Evolutionary conservation across 2,797 vertebrate genomes (phyloP).

Genomic region (Onychomys torridus): DNA sequence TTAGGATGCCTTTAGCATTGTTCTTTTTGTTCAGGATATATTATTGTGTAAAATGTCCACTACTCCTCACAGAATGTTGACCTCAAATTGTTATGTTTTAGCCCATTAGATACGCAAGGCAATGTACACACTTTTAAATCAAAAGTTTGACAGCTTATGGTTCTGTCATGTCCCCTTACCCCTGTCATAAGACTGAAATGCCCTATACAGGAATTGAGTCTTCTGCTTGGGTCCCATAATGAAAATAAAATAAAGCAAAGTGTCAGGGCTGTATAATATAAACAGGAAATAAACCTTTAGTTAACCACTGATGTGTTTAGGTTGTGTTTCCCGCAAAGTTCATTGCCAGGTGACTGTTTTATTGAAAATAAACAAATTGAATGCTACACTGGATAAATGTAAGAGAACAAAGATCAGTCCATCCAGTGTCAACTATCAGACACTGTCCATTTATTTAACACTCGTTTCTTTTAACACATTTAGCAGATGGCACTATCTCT

Average conservation of each 20-base stretch:
- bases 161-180: not conserved
- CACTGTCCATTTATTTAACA: not conserved
- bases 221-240: not conserved
- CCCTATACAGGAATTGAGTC: not conserved
- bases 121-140: not conserved
- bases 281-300: not conserved
- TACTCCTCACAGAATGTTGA: not conserved
- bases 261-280: not conserved
- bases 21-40: not conserved
- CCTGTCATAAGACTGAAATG: not conserved
- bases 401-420: not conserved
- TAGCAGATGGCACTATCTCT: not conserved
- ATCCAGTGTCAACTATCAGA: not conserved
- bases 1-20: not conserved
- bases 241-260: not conserved
- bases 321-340: not conserved
- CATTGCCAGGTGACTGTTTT: not conserved
- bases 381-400: not conserved
- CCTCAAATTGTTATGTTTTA: not conserved
- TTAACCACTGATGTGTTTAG: not conserved
- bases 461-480: not conserved
- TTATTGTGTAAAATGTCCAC: not conserved
- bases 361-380: conserved; percentile 30
- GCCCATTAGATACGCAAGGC: conserved; percentile 1
- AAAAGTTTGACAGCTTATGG: not conserved